A percentile compares a stretch with the other conserved stretches of the same genome.
Evolutionary conservation across 2,113 vertebrate genomes (phyloP).

Genomic region (Spilogale gracilis): DNA sequence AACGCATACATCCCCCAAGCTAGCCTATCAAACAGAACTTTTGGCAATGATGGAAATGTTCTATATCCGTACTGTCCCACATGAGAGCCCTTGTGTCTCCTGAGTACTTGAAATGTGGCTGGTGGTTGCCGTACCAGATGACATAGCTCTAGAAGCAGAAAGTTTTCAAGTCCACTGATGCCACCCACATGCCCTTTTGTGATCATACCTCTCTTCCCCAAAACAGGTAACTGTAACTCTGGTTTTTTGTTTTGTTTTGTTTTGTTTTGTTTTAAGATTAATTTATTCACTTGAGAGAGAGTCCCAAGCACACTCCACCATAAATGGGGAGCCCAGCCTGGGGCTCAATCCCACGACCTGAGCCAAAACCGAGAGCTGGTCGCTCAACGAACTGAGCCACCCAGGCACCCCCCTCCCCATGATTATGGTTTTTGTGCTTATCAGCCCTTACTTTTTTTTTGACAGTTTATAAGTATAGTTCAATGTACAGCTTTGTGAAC

Average conservation of each 20-base stretch:
- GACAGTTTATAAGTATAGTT: background rate
- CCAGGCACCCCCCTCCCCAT: background rate
- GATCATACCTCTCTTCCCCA: background rate
- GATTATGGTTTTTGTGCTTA: background rate
- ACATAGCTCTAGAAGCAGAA: background rate
- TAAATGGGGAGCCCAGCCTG: fast-evolving
- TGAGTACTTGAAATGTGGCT: background rate
- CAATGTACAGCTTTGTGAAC: fast-evolving
- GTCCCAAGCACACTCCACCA: background rate
- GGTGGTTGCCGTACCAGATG: fast-evolving
- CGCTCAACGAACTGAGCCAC: background rate
- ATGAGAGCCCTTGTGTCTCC: fast-evolving
- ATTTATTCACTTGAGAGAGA: background rate
- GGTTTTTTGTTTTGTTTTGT: background rate
- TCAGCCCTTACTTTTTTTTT: background rate
- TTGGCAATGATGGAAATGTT: background rate
- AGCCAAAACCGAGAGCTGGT: background rate
- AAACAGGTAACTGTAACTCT: fast-evolving
- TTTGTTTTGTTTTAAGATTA: background rate
- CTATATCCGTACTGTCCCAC: background rate
- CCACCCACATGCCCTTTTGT: fast-evolving
- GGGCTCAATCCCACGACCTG: background rate
- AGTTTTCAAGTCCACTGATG: fast-evolving
- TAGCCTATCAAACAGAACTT: background rate
- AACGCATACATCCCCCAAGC: background rate